Evolutionary conservation across 2,113 vertebrate genomes (phyloP).

Genomic region (Seriola dumerili): DNA sequence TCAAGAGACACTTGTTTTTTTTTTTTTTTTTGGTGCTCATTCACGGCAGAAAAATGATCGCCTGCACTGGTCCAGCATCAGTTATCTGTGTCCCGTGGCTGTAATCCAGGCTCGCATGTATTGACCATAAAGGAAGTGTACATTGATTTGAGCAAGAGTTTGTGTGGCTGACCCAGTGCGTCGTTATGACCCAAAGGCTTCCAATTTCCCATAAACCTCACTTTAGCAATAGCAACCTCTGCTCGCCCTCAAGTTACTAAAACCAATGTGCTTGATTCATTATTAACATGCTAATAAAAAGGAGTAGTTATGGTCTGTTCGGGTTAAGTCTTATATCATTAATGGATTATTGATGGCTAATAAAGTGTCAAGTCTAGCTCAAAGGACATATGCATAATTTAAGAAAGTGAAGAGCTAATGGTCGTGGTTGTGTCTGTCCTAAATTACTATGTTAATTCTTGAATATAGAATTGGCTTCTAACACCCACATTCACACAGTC

Average conservation of each 20-base stretch:
- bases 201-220: slow-evolving; percentile 37
- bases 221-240: slow-evolving; percentile 20
- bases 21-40: slow-evolving; percentile 25
- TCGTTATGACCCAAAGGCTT: slow-evolving; percentile 52
- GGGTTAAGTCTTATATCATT: slow-evolving; percentile 39
- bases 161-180: slow-evolving; percentile 51
- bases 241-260: slow-evolving; percentile 30
- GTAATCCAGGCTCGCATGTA: slow-evolving; percentile 53
- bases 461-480: slow-evolving; percentile 5
- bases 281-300: slow-evolving; percentile 63
- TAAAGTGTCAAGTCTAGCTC: slow-evolving; percentile 39
- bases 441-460: slow-evolving; percentile 36
- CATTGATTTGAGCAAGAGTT: slow-evolving; percentile 69
- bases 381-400: slow-evolving; percentile 64
- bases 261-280: slow-evolving; percentile 50
- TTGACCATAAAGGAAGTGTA: slow-evolving; percentile 72
- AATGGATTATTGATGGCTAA: slow-evolving; percentile 60
- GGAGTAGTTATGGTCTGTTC: slow-evolving; percentile 4
- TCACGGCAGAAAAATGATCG: slow-evolving; percentile 35
- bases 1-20: slow-evolving; percentile 44
- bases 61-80: slow-evolving; percentile 13
- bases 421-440: slow-evolving; percentile 27
- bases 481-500: slow-evolving; percentile 11
- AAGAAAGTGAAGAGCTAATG: slow-evolving; percentile 36
- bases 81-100: slow-evolving; percentile 44